phyloP scores from a whole-genome alignment of 2,888 invertebrate genomes.

The Caenorhabditis zanzibari region DNA sequence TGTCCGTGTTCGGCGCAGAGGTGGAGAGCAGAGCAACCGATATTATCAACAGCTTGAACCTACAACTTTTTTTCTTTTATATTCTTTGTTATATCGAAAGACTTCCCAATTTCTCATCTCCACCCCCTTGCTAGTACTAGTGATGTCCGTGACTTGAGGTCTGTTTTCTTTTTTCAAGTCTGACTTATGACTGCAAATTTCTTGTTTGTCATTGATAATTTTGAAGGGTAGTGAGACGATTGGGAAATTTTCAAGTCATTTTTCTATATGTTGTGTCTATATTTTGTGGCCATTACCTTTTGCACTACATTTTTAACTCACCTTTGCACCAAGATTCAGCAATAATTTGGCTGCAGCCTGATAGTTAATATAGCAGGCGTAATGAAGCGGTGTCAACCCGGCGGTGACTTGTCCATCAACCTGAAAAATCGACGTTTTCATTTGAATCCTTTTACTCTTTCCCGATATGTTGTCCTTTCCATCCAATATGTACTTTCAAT shows the following conservation, averaged over 20 bases:
- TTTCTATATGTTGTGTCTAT: slow-evolving; percentile 6
- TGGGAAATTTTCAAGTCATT: slow-evolving; percentile 1
- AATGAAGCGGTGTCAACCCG: slow-evolving; percentile 93
- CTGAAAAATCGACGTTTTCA: no score
- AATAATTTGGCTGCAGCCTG: slow-evolving; percentile 90
- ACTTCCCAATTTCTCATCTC: slow-evolving; percentile 21
- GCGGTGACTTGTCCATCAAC: slow-evolving; percentile 91
- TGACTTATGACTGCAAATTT: slow-evolving; percentile 38
- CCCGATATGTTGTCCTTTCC: background rate
- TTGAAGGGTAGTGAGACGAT: background rate
- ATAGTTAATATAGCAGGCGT: slow-evolving; percentile 92
- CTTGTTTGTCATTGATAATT: slow-evolving; percentile 50
- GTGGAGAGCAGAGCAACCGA: slow-evolving; percentile 94
- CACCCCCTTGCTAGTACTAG: slow-evolving; percentile 45
- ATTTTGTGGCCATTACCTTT: slow-evolving; percentile 17
- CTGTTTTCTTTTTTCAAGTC: slow-evolving; percentile 36
- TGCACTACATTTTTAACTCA: slow-evolving; percentile 28
- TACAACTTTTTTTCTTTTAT: slow-evolving; percentile 63
- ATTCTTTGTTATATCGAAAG: background rate
- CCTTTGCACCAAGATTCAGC: slow-evolving; percentile 87
- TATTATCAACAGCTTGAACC: slow-evolving; percentile 88
- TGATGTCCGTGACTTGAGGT: slow-evolving; percentile 47
- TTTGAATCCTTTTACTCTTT: background rate
- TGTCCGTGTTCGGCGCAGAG: slow-evolving; percentile 89
- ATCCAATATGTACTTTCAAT: background rate